phyloP scores from a whole-genome alignment of 2,113 vertebrate species.

The Opisthocomus hoazin region DNA sequence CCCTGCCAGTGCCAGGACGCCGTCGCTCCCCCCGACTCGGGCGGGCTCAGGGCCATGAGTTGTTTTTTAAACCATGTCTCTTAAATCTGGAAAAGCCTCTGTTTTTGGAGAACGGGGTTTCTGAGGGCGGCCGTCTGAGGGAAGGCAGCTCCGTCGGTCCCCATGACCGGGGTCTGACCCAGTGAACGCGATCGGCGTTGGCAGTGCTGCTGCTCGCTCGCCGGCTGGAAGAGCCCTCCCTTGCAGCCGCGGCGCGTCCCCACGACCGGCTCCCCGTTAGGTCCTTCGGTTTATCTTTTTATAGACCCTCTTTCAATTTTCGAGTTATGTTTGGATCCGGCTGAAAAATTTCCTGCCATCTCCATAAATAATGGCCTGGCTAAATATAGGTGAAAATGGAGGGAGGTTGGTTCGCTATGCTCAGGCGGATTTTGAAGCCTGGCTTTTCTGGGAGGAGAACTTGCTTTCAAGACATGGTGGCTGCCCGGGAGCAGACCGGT shows the following conservation, averaged over 20 bases:
- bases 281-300: background rate
- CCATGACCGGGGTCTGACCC: background rate
- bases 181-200: accelerated
- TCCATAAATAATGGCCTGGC: background rate
- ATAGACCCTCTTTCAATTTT: background rate
- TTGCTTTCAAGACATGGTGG: background rate
- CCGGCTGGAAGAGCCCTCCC: background rate
- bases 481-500: background rate
- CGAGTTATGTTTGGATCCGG: background rate
- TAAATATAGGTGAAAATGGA: background rate
- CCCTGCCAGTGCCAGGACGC: background rate
- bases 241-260: accelerated
- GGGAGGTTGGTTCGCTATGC: background rate
- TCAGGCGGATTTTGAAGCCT: background rate
- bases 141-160: background rate
- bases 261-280: background rate
- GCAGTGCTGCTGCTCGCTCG: background rate
- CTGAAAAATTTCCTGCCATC: background rate
- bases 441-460: background rate
- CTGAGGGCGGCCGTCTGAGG: background rate
- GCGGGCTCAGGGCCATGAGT: background rate
- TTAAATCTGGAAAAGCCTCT: background rate
- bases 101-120: background rate
- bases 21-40: background rate
- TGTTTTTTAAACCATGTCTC: background rate